phyloP scores from a whole-genome alignment of 2,113 vertebrate genomes.

The Uria lomvia region DNA sequence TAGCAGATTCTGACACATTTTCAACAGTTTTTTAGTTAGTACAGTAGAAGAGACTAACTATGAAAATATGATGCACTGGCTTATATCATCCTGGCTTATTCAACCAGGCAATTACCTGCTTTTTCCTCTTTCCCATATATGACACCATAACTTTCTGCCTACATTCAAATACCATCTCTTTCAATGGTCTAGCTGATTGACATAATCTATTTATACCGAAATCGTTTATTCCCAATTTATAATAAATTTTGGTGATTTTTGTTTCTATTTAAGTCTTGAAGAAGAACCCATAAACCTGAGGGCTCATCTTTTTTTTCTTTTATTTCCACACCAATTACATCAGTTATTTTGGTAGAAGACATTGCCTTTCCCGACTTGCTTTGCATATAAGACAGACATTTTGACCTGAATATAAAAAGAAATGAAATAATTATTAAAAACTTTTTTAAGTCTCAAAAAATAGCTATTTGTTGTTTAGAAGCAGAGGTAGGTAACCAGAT shows the following conservation, averaged over 20 bases:
- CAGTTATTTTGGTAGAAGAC: neutral
- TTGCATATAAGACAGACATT: neutral
- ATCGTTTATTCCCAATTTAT: neutral
- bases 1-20: neutral
- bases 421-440: neutral
- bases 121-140: neutral
- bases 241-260: neutral
- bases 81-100: neutral
- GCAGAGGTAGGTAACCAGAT: neutral
- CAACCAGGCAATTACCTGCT: neutral
- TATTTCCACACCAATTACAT: neutral
- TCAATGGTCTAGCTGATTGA: neutral
- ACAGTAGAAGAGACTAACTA: neutral
- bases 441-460: neutral
- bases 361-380: neutral
- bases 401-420: neutral
- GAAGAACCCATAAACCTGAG: neutral
- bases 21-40: neutral
- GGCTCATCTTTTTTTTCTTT: neutral
- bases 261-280: neutral
- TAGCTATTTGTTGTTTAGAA: neutral
- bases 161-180: neutral
- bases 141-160: neutral
- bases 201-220: neutral
- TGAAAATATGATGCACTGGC: neutral